Evolutionary conservation across 2,888 invertebrate genomes (phyloP).

Genomic region (Celastrina argiolus): DNA sequence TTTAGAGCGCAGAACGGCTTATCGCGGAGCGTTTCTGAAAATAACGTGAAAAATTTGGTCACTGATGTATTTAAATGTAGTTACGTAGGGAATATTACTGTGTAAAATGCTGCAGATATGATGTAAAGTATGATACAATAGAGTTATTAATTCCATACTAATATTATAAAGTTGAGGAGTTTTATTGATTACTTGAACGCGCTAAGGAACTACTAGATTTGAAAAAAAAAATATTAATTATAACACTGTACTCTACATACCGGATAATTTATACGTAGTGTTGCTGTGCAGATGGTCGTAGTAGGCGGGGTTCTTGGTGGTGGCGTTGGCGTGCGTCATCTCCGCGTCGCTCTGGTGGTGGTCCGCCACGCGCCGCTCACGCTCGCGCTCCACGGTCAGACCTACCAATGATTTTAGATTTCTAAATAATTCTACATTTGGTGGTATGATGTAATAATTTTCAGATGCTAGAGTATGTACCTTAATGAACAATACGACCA

Average conservation of each 20-base stretch:
- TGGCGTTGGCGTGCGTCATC: conserved; percentile 80
- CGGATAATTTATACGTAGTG: conserved; percentile 86
- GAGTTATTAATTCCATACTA: too few species aligned
- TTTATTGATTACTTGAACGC: too few species aligned
- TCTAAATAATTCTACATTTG: background rate
- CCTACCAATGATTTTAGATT: conserved; percentile 57
- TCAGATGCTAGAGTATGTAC: too few species aligned
- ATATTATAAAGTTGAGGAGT: too few species aligned
- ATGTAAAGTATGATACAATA: too few species aligned
- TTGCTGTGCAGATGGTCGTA: conserved; percentile 87
- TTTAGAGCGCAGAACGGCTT: conserved; percentile 91
- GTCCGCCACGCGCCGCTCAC: conserved; percentile 88
- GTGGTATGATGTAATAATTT: too few species aligned
- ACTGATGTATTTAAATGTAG: background rate
- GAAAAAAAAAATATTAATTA: too few species aligned
- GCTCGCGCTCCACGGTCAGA: conserved; percentile 88
- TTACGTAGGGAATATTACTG: too few species aligned
- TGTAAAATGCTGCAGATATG: too few species aligned
- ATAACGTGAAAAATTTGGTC: background rate
- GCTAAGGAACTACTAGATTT: too few species aligned
- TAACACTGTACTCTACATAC: too few species aligned
- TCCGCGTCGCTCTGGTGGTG: conserved; percentile 87
- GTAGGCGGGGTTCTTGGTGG: conserved; percentile 87
- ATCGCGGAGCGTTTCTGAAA: conserved; percentile 83
- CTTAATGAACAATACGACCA: too few species aligned